phyloP scores from a whole-genome alignment of 2,797 vertebrate species.

The Gouania willdenowi region DNA sequence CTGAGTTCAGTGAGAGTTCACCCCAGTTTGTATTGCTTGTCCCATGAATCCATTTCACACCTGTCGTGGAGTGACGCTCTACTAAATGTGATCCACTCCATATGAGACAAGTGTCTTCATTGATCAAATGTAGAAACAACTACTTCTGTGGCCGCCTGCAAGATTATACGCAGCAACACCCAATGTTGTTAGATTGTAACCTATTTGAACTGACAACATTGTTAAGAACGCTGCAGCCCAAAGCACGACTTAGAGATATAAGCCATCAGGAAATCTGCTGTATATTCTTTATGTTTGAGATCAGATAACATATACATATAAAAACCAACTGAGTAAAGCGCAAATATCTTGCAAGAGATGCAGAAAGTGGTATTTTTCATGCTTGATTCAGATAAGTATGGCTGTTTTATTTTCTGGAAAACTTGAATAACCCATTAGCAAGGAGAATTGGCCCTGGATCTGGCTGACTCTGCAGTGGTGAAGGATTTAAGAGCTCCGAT shows the following conservation, averaged over 20 bases:
- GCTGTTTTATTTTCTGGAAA: slow-evolving; percentile 59
- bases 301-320: too few species aligned
- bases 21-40: slow-evolving; percentile 16
- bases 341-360: too few species aligned
- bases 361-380: slow-evolving; percentile 18
- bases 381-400: slow-evolving; percentile 54
- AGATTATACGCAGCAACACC: too few species aligned
- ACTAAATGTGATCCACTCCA: slow-evolving; percentile 36
- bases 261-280: too few species aligned
- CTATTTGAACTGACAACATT: too few species aligned
- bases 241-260: too few species aligned
- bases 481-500: slow-evolving; percentile 66
- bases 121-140: slow-evolving; percentile 42
- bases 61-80: slow-evolving; percentile 10
- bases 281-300: too few species aligned
- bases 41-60: slow-evolving; percentile 34
- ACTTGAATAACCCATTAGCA: slow-evolving; percentile 63
- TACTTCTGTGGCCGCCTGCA: not conserved
- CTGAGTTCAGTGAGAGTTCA: slow-evolving; percentile 20
- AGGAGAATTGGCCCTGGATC: slow-evolving; percentile 43
- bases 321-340: too few species aligned
- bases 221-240: too few species aligned
- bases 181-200: too few species aligned
- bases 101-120: slow-evolving; percentile 19
- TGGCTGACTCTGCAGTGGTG: slow-evolving; percentile 58